Percentiles rank a stretch among this genome's conserved stretches.
Evolutionary conservation across 2,888 invertebrate species (phyloP).

Genomic region (Cheilosia scutellata): DNA sequence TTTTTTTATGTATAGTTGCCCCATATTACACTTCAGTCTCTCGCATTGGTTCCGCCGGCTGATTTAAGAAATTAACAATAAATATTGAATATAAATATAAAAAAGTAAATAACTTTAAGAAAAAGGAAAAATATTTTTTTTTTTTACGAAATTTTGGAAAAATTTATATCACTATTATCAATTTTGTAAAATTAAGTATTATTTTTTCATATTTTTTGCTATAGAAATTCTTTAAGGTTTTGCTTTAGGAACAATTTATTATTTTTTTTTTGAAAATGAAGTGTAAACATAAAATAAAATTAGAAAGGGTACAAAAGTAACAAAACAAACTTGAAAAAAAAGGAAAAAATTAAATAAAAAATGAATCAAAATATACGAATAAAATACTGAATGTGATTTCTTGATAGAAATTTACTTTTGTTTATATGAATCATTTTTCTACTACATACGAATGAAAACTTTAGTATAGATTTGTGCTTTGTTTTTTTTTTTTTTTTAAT

Average conservation of each 20-base stretch:
- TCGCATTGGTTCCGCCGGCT: conserved; percentile 90
- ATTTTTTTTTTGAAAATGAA: conserved; percentile 41
- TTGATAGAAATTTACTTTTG: conserved; percentile 26
- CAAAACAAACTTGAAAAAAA: conserved; percentile 49
- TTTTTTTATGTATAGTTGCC: conserved; percentile 72
- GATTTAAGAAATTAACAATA: conserved; percentile 85
- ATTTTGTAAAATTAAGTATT: not conserved
- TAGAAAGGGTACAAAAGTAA: conserved; percentile 12
- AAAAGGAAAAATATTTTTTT: conserved; percentile 62
- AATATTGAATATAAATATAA: conserved; percentile 80
- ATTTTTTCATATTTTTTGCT: conserved; percentile 2
- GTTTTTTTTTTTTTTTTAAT: conserved; percentile 5
- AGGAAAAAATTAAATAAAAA: not conserved
- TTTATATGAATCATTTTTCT: conserved; percentile 22
- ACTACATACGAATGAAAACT: conserved; percentile 11
- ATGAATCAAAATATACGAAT: conserved; percentile 11
- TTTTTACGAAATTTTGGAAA: conserved; percentile 18
- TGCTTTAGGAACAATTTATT: not conserved
- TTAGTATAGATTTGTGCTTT: conserved; percentile 67
- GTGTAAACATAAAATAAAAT: conserved; percentile 54
- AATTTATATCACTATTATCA: not conserved
- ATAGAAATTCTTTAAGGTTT: not conserved
- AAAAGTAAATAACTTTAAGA: conserved; percentile 78
- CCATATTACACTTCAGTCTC: conserved; percentile 89
- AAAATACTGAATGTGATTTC: conserved; percentile 50